Conservation (phyloP, 2,113 vertebrate species). For the Cyprinodon brontotheroides region DNA sequence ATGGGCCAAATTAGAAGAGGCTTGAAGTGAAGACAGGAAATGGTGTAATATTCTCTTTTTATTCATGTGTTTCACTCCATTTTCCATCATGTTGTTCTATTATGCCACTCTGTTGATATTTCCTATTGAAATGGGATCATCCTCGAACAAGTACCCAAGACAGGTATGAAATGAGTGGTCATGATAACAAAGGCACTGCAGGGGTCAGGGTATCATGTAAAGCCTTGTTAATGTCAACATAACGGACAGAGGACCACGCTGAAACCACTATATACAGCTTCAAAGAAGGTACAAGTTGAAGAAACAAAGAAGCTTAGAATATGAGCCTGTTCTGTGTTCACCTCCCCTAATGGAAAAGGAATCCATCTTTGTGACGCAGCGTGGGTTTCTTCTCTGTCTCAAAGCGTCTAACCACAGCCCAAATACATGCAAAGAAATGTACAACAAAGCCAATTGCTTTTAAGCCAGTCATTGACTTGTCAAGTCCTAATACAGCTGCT, state of each 20-base stretch:
- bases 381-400: conserved; percentile 85
- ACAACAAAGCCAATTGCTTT: conserved; percentile 96
- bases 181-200: conserved; percentile 84
- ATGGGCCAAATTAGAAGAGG: conserved; percentile 70
- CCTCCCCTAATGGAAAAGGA: conserved; percentile 86
- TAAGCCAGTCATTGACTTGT: conserved; percentile 90
- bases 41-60: conserved; percentile 64
- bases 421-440: conserved; percentile 98
- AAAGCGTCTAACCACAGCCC: conserved; percentile 87
- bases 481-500: conserved; percentile 93
- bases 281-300: conserved; percentile 90
- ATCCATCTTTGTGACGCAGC: conserved; percentile 87
- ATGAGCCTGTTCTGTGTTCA: conserved; percentile 82
- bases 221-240: conserved; percentile 89
- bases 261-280: conserved; percentile 88
- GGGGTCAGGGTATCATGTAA: conserved; percentile 89
- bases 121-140: conserved; percentile 89
- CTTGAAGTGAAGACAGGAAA: conserved; percentile 60
- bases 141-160: conserved; percentile 80
- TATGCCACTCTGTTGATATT: conserved; percentile 74
- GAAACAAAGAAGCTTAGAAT: conserved; percentile 84
- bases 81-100: conserved; percentile 73
- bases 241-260: conserved; percentile 86
- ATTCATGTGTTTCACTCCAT: conserved; percentile 53
- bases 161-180: conserved; percentile 85